Percentiles rank a stretch among this genome's conserved stretches.
phyloP scores from a whole-genome alignment of 64 coral and sea anemone species.

The Montipora cactus region DNA sequence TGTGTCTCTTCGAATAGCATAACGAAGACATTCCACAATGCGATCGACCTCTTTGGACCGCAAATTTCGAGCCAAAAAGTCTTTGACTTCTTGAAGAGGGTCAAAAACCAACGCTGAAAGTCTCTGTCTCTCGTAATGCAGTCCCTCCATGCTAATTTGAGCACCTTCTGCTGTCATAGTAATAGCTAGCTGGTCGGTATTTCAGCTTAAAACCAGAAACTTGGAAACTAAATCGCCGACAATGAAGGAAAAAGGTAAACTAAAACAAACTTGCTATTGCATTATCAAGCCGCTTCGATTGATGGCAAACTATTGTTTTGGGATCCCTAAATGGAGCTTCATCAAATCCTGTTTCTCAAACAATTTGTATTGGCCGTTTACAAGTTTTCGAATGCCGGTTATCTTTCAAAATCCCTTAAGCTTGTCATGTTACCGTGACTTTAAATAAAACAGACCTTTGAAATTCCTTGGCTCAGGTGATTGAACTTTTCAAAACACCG shows the following conservation, averaged over 20 bases:
- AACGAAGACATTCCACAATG: constrained; percentile 50
- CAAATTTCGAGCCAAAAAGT: constrained; percentile 56
- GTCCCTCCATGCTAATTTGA: not conserved
- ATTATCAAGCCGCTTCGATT: not conserved
- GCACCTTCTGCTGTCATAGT: constrained; percentile 1
- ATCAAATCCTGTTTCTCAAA: not conserved
- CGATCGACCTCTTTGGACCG: constrained; percentile 64
- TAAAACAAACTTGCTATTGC: not conserved
- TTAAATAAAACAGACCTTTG: not conserved
- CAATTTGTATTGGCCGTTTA: not conserved
- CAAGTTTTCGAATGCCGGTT: not conserved
- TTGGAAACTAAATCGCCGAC: not conserved
- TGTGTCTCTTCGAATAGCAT: constrained; percentile 71
- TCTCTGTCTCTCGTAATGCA: constrained; percentile 57
- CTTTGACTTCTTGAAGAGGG: constrained; percentile 81
- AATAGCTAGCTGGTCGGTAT: not conserved
- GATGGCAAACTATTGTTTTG: not conserved
- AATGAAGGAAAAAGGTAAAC: not conserved
- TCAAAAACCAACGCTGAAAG: constrained; percentile 71
- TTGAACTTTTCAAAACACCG: not conserved
- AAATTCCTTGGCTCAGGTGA: not conserved
- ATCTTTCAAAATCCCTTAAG: not conserved
- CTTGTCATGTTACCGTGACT: not conserved
- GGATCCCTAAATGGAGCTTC: not conserved
- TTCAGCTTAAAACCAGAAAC: not conserved